A percentile compares a stretch with the other conserved stretches of the same genome.
Conservation (phyloP, 1,140 invertebrate genomes). For the Adelges cooleyi region DNA sequence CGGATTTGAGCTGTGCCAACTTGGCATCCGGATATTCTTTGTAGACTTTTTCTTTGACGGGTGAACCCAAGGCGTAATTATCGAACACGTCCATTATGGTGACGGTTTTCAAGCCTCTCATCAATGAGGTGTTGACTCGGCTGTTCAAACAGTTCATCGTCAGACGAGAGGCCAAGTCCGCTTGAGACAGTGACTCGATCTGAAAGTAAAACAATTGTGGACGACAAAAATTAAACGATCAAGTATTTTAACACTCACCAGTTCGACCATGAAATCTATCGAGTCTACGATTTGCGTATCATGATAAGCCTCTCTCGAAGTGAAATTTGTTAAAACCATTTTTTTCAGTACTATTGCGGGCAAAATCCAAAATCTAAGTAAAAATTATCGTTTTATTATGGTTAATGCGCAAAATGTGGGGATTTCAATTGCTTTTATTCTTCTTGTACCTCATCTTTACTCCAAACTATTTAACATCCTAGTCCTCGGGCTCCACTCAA, state of each 20-base stretch:
- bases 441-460: too few relatives aligned
- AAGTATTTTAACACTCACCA: slow-evolving; percentile 53
- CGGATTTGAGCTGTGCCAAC: slow-evolving; percentile 73
- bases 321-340: slow-evolving; percentile 83
- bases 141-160: slow-evolving; percentile 75
- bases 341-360: slow-evolving; percentile 74
- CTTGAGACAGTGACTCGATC: slow-evolving; percentile 70
- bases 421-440: too few relatives aligned
- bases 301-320: slow-evolving; percentile 44
- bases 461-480: too few relatives aligned
- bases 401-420: too few relatives aligned
- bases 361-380: slow-evolving; percentile 70
- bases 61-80: slow-evolving; percentile 66
- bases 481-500: too few relatives aligned
- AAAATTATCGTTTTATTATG: too few relatives aligned
- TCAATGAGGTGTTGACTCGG: slow-evolving; percentile 66
- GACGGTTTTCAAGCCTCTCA: slow-evolving; percentile 50
- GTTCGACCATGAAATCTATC: slow-evolving; percentile 84
- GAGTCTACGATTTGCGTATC: slow-evolving; percentile 70
- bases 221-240: not conserved
- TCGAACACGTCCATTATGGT: slow-evolving; percentile 88
- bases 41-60: slow-evolving; percentile 62
- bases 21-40: slow-evolving; percentile 82
- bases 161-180: slow-evolving; percentile 72
- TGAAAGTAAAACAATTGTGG: slow-evolving; percentile 38